phyloP scores from a whole-genome alignment of 2,888 invertebrate genomes.

The Epinotia ramella region DNA sequence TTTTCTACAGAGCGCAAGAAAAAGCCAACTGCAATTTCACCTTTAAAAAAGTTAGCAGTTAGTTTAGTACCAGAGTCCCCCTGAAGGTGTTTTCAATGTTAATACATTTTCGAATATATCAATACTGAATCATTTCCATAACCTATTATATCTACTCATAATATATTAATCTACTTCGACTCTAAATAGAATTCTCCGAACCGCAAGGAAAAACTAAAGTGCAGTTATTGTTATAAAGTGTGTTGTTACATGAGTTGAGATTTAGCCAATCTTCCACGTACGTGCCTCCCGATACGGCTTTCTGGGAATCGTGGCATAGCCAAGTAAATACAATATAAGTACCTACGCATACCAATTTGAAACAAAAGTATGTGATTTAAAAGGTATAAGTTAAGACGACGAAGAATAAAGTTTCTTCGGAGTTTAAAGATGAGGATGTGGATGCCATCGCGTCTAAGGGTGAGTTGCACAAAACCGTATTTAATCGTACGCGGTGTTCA shows the following conservation, averaged over 20 bases:
- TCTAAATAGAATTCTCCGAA: constrained; percentile 36
- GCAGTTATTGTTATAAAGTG: constrained; percentile 64
- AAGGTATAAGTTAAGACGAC: not conserved
- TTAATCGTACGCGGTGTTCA: too few relatives aligned
- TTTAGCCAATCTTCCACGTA: constrained; percentile 78
- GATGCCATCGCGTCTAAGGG: too few relatives aligned
- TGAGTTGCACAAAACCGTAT: too few relatives aligned
- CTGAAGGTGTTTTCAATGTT: too few relatives aligned
- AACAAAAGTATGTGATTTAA: not conserved
- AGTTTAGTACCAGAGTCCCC: too few relatives aligned
- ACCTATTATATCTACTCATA: constrained; percentile 8
- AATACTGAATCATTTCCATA: not conserved
- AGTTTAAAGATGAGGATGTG: too few relatives aligned
- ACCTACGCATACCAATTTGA: not conserved
- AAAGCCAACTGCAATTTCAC: too few relatives aligned
- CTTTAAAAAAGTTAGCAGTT: too few relatives aligned
- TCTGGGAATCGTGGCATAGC: constrained; percentile 69
- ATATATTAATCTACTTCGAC: constrained; percentile 19
- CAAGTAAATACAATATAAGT: constrained; percentile 32
- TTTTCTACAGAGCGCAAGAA: too few relatives aligned
- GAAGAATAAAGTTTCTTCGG: too few relatives aligned
- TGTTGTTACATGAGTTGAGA: constrained; percentile 71
- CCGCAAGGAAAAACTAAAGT: constrained; percentile 38
- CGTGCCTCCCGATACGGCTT: constrained; percentile 81
- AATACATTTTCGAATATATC: too few relatives aligned